phyloP scores from a whole-genome alignment of 2,888 invertebrate genomes.

The Aelia acuminata region DNA sequence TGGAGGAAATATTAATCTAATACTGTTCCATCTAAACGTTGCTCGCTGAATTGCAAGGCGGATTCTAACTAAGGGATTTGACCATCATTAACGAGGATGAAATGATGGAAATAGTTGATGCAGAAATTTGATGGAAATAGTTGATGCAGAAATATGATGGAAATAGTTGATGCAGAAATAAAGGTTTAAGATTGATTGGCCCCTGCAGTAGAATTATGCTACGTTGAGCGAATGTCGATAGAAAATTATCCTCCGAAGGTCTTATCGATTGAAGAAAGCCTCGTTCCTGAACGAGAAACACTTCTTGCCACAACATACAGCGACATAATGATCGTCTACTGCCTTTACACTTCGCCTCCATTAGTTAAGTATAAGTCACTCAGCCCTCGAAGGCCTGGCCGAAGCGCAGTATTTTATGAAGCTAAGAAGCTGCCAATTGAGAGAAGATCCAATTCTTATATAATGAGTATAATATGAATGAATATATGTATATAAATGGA shows the following conservation, averaged over 20 bases:
- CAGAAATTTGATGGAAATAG: too few species aligned
- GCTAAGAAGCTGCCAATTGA: not conserved
- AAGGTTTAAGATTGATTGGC: not conserved
- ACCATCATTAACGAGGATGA: not conserved
- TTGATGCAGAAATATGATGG: too few species aligned
- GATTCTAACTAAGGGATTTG: not conserved
- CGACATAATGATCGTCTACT: not conserved
- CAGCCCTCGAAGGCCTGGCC: not conserved
- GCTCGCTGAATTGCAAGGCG: not conserved
- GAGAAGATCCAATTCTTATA: not conserved
- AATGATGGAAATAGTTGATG: not conserved
- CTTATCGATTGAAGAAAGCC: constrained; percentile 8
- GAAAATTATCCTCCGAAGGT: not conserved
- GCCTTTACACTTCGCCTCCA: not conserved
- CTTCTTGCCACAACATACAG: not conserved
- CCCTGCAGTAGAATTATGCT: not conserved
- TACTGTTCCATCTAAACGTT: not conserved
- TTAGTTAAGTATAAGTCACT: constrained; percentile 10
- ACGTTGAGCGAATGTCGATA: constrained; percentile 5
- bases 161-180: not conserved
- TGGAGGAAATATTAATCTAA: not conserved
- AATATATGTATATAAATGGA: too few species aligned
- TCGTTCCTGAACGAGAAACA: not conserved
- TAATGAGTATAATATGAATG: too few species aligned
- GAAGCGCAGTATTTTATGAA: not conserved